A percentile compares a stretch with the other conserved stretches of the same genome.
phyloP scores from a whole-genome alignment of 2,113 vertebrate genomes.

The Henicopernis longicauda region DNA sequence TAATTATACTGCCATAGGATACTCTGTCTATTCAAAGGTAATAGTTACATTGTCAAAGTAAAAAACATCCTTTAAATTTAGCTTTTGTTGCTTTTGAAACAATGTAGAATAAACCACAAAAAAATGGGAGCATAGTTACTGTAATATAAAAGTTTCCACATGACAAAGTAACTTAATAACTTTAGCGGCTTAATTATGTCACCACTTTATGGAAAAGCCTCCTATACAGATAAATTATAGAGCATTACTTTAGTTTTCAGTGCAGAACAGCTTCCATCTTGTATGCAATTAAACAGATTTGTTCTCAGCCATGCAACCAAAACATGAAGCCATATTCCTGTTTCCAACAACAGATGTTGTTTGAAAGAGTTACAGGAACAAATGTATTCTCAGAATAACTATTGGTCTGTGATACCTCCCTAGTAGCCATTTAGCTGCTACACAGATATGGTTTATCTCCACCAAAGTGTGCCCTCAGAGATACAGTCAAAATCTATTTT shows the following conservation, averaged over 20 bases:
- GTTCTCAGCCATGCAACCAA: conserved; percentile 30
- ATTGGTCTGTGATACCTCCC: not conserved
- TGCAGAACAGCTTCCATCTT: not conserved
- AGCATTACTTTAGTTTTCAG: not conserved
- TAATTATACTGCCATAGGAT: not conserved
- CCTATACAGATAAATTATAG: not conserved
- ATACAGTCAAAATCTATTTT: not conserved
- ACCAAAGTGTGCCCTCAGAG: not conserved
- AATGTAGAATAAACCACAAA: not conserved
- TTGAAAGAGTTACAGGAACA: not conserved
- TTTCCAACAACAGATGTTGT: conserved; percentile 19
- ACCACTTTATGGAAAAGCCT: not conserved
- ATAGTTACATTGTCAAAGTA: not conserved
- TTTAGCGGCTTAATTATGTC: not conserved
- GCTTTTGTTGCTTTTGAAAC: not conserved
- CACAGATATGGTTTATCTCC: not conserved
- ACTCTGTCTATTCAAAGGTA: not conserved
- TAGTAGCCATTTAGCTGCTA: not conserved
- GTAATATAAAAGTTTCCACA: not conserved
- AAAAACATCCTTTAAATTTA: not conserved
- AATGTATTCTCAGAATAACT: not conserved
- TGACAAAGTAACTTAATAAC: not conserved
- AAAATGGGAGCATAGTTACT: not conserved
- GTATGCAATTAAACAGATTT: conserved; percentile 4
- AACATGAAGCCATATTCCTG: not conserved